Conservation (phyloP, 30 jellyfish, hydroid and myxozoan genomes). For the Haliclystus octoradiatus region DNA sequence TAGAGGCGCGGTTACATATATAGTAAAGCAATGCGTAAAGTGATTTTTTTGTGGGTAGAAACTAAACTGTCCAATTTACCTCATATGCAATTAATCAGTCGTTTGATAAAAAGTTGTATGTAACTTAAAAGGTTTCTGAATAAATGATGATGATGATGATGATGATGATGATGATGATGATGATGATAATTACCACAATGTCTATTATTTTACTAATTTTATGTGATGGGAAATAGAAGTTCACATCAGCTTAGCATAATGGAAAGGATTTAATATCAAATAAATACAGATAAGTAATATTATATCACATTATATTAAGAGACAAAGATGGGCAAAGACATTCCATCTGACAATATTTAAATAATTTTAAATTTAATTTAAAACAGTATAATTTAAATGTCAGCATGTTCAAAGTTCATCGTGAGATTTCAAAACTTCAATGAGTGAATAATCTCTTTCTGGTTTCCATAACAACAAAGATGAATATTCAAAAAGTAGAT, state of each 20-base stretch:
- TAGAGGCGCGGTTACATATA: too few relatives aligned
- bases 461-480: neutral
- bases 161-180: neutral
- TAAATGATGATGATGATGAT: conserved; percentile 2
- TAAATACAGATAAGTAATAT: too few relatives aligned
- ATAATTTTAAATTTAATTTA: too few relatives aligned
- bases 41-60: neutral
- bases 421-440: conserved; percentile 29
- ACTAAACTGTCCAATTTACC: neutral
- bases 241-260: too few relatives aligned
- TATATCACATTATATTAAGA: too few relatives aligned
- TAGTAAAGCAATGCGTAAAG: neutral
- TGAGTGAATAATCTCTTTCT: neutral
- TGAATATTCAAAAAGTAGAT: neutral
- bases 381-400: conserved; percentile 5
- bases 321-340: too few relatives aligned
- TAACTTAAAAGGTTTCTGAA: neutral
- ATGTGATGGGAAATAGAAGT: neutral
- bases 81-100: neutral
- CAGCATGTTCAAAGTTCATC: conserved; percentile 63
- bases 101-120: neutral
- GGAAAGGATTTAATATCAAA: too few relatives aligned
- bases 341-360: neutral
- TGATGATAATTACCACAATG: neutral
- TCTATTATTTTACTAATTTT: neutral